Conservation (phyloP, 2,113 vertebrate species). For the Corythaixoides concolor region DNA sequence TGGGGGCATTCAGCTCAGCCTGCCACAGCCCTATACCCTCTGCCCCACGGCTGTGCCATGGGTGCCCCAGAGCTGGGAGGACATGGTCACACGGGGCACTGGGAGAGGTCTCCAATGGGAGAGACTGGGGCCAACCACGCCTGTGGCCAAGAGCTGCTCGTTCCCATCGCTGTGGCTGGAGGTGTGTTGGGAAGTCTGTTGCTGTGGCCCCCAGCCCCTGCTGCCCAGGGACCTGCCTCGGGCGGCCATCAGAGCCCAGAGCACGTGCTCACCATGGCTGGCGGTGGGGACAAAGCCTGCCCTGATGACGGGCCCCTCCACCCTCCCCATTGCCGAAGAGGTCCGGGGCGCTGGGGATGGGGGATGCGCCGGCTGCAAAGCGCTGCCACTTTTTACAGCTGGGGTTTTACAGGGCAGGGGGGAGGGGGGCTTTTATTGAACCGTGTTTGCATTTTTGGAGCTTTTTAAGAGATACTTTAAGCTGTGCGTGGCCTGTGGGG, state of each 20-base stretch:
- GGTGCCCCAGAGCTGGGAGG: background rate
- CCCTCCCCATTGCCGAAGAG: background rate
- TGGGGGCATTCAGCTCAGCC: background rate
- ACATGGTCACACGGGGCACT: background rate
- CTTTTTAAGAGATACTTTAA: constrained; percentile 54
- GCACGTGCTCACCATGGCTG: accelerated
- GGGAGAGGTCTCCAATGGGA: background rate
- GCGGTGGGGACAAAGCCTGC: background rate
- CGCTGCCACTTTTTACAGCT: constrained; percentile 51
- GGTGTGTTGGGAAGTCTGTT: background rate
- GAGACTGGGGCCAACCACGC: accelerated
- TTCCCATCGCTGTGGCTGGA: background rate
- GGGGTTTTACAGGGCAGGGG: constrained; percentile 37
- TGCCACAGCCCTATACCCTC: background rate
- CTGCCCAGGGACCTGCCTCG: background rate
- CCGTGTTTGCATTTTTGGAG: constrained; percentile 48
- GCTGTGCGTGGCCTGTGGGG: background rate
- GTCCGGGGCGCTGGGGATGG: accelerated
- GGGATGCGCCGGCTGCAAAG: background rate
- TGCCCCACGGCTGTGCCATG: accelerated
- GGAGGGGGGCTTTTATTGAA: constrained; percentile 44
- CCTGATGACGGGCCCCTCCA: background rate
- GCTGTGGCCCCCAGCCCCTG: no score
- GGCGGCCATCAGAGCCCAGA: background rate
- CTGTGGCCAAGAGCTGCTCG: background rate